A percentile compares a stretch with the other conserved stretches of the same genome.
These are phyloP conservation scores for Mionectes olivaceus DNA, from an alignment of 2,797 vertebrate genomes.

Conservation along the genomic window DNA sequence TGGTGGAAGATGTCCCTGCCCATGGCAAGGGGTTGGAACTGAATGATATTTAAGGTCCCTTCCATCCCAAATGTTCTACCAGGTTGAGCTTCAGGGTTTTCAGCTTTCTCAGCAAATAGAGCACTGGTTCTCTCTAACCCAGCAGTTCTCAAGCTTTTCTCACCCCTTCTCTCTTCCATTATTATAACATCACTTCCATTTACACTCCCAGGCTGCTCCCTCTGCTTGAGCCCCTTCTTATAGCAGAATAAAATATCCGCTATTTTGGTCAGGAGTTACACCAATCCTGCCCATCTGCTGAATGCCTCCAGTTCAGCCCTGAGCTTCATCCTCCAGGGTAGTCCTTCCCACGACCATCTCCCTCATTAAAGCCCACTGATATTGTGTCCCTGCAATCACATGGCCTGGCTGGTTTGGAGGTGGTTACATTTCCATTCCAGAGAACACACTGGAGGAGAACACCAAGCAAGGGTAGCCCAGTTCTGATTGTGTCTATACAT, in stretches of 20 bases:
- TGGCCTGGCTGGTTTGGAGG: background rate
- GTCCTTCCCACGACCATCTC: background rate
- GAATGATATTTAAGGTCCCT: background rate
- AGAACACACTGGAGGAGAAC: background rate
- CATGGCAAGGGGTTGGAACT: background rate
- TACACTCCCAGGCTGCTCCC: background rate
- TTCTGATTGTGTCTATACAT: background rate
- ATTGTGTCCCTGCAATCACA: background rate
- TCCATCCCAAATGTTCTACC: background rate
- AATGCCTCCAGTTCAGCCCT: background rate
- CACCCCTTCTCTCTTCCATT: background rate
- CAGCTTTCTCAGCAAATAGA: background rate
- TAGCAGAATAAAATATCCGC: background rate
- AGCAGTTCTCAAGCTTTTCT: background rate
- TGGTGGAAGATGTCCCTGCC: fast-evolving
- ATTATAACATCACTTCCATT: background rate
- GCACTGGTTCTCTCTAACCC: fast-evolving
- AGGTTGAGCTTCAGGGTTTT: background rate
- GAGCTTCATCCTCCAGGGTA: background rate
- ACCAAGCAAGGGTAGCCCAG: background rate
- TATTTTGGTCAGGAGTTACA: background rate
- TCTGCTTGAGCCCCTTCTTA: background rate
- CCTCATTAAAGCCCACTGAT: background rate
- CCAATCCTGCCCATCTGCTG: background rate
- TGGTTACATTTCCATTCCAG: background rate